Conservation (phyloP, 2,888 invertebrate species). For the Hyppa rectilinea region DNA sequence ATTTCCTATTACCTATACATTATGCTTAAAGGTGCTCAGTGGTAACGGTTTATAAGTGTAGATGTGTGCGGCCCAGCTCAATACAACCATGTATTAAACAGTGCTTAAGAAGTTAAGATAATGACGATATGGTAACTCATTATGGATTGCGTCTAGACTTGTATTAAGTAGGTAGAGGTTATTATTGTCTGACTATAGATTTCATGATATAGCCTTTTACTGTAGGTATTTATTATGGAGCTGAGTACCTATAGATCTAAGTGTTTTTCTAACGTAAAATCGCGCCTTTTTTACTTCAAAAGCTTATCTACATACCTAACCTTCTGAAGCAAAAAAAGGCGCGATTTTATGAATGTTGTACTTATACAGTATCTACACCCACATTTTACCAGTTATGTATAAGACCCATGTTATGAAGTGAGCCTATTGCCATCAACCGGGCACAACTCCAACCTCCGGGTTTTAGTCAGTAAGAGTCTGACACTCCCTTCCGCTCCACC, state of each 20-base stretch:
- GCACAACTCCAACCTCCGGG: neutral
- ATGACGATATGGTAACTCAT: slow-evolving; percentile 24
- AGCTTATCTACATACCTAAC: no score
- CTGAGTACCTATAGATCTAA: no score
- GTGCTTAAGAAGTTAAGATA: slow-evolving; percentile 30
- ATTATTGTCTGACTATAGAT: neutral
- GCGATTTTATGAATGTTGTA: no score
- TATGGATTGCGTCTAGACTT: slow-evolving; percentile 17
- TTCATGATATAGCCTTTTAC: neutral
- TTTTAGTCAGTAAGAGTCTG: no score
- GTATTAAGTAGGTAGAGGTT: neutral
- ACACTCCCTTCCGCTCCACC: no score
- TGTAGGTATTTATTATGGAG: neutral
- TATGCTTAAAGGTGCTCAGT: slow-evolving; percentile 17
- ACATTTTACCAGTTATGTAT: neutral
- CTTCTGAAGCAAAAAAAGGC: no score
- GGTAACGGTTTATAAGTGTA: slow-evolving; percentile 17
- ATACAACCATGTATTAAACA: slow-evolving; percentile 25
- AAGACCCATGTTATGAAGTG: no score
- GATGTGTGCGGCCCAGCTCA: slow-evolving; percentile 4
- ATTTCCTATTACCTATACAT: slow-evolving; percentile 36
- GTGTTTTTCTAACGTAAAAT: neutral
- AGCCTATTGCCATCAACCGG: neutral
- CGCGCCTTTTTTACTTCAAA: no score
- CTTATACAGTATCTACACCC: neutral